These are phyloP conservation scores for Drosophila novamexicana DNA, from an alignment of 1,140 invertebrate species.

Conservation along the genomic window DNA sequence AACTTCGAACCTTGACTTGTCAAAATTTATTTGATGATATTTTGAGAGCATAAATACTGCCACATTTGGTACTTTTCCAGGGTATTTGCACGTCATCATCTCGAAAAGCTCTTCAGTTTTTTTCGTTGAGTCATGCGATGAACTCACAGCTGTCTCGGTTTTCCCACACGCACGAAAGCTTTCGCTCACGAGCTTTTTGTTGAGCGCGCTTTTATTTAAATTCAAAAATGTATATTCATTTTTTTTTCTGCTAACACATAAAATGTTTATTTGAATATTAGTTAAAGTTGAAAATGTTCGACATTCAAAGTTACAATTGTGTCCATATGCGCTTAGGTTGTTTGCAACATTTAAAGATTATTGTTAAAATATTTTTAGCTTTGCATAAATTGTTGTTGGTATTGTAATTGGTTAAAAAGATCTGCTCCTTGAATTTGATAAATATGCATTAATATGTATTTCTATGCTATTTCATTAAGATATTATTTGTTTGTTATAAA, in stretches of 20 bases:
- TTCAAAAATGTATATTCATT: background rate
- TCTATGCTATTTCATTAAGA: conserved; percentile 37
- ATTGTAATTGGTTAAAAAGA: conserved; percentile 31
- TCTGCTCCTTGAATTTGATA: conserved; percentile 23
- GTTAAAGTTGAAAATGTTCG: conserved; percentile 72
- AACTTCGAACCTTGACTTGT: too few relatives aligned
- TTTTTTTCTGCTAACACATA: conserved; percentile 65
- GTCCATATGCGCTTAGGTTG: conserved; percentile 49
- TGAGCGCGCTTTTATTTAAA: conserved; percentile 12
- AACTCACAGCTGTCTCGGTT: conserved; percentile 27
- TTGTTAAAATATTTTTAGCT: conserved; percentile 69
- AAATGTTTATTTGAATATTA: conserved; percentile 75
- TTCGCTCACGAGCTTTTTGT: conserved; percentile 28
- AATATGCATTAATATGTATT: conserved; percentile 36
- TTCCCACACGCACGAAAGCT: conserved; percentile 33
- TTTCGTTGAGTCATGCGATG: conserved; percentile 40
- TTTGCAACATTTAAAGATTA: conserved; percentile 58
- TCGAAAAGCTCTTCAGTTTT: background rate
- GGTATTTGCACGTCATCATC: conserved; percentile 1
- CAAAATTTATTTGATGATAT: too few relatives aligned
- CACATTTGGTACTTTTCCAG: background rate
- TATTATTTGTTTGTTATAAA: conserved; percentile 28
- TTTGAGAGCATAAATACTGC: too few relatives aligned
- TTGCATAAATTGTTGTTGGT: conserved; percentile 65
- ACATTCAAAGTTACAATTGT: conserved; percentile 76